Evolutionary conservation across 1,140 invertebrate species (phyloP).

Genomic region (Nomia melanderi): DNA sequence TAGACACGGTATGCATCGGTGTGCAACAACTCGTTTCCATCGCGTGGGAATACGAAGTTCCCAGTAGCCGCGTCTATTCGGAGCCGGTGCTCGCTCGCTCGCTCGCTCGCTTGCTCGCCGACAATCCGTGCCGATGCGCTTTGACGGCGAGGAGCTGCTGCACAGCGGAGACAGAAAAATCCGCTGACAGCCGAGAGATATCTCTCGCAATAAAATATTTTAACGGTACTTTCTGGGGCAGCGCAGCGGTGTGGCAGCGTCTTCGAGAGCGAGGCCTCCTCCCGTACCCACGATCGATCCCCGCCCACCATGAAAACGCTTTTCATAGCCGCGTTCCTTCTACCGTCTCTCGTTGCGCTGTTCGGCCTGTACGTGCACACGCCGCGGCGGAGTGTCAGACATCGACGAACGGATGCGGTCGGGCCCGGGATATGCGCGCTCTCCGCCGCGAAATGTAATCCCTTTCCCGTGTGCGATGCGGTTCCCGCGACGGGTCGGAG

Average conservation of each 20-base stretch:
- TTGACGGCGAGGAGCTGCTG: conserved; percentile 46
- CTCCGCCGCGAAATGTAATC: no score
- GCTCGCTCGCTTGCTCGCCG: conserved; percentile 5
- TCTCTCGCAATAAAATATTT: conserved; percentile 35
- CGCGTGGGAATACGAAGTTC: conserved; percentile 69
- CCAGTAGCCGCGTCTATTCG: conserved; percentile 23
- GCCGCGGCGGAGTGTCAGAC: no score
- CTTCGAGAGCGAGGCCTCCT: not conserved
- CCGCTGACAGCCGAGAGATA: conserved; percentile 13
- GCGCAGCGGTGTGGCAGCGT: not conserved
- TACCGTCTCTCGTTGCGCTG: conserved; percentile 11
- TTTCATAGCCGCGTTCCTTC: conserved; percentile 14
- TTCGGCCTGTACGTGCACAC: not conserved
- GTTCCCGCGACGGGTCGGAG: no score
- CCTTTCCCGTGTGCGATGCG: no score
- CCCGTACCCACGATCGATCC: conserved; percentile 21
- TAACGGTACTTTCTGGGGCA: conserved; percentile 33
- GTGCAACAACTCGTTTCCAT: conserved; percentile 36
- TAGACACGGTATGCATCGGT: conserved; percentile 7
- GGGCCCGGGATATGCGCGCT: no score
- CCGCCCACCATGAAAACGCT: conserved; percentile 1
- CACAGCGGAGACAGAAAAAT: conserved; percentile 35
- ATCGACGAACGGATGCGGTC: no score
- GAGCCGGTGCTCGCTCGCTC: no score
- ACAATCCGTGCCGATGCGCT: conserved; percentile 39